A percentile compares a stretch with the other conserved stretches of the same genome.
phyloP scores from a whole-genome alignment of 2,888 invertebrate species.

The Dynastes tityus region DNA sequence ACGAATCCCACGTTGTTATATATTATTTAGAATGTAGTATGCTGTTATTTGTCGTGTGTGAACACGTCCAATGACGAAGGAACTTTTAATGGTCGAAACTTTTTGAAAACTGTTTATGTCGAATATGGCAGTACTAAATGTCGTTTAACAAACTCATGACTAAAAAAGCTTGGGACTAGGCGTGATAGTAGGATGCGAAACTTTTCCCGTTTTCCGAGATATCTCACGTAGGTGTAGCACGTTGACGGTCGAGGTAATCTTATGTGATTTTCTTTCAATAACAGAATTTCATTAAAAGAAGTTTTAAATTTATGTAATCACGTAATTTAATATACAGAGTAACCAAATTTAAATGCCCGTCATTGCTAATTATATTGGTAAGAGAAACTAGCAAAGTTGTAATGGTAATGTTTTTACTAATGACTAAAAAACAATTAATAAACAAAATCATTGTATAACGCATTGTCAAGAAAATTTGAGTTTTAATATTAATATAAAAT shows the following conservation, averaged over 20 bases:
- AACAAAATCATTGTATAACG: no score
- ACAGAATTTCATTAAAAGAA: no score
- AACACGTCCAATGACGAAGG: not conserved
- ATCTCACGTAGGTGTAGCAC: not conserved
- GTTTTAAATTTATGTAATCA: no score
- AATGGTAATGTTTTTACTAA: no score
- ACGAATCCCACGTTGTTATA: not conserved
- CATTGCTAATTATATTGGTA: no score
- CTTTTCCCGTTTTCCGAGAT: not conserved
- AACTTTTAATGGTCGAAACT: conserved; percentile 2
- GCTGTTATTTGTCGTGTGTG: not conserved
- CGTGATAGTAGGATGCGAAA: not conserved
- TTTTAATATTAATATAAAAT: no score
- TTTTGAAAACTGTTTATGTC: conserved; percentile 1
- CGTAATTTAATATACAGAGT: no score
- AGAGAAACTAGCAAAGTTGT: no score
- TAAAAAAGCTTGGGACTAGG: not conserved
- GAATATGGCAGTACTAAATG: not conserved
- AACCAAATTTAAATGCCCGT: no score
- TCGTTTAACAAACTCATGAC: not conserved
- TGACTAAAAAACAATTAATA: no score
- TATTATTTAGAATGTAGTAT: conserved; percentile 1
- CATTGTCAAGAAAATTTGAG: no score
- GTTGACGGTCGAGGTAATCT: not conserved
- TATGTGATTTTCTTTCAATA: no score